phyloP scores from a whole-genome alignment of 2,113 vertebrate species.

The Urocitellus parryii region DNA sequence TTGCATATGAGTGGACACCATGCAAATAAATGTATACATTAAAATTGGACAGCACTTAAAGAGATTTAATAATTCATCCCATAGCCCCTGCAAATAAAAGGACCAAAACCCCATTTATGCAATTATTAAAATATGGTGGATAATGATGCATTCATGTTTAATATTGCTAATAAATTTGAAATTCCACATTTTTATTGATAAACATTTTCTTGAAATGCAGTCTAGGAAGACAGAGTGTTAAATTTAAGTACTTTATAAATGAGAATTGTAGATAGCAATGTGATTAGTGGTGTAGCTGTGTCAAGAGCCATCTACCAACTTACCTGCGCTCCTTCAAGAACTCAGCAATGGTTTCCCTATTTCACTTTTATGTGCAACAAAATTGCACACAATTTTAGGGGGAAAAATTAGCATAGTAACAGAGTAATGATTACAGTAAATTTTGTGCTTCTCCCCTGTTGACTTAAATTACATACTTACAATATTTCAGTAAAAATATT shows the following conservation, averaged over 20 bases:
- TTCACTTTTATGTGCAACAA: constrained; percentile 73
- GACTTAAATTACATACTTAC: constrained; percentile 58
- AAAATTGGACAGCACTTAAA: constrained; percentile 69
- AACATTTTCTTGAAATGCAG: constrained; percentile 70
- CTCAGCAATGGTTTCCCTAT: constrained; percentile 1
- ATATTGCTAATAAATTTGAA: constrained; percentile 77
- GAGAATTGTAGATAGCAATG: constrained; percentile 24
- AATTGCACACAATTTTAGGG: constrained; percentile 60
- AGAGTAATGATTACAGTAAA: constrained; percentile 66
- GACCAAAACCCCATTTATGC: constrained; percentile 48
- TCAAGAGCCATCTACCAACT: constrained; percentile 10
- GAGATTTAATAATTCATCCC: constrained; percentile 73
- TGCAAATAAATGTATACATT: constrained; percentile 71
- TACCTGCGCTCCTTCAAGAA: constrained; percentile 53
- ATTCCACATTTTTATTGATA: constrained; percentile 73
- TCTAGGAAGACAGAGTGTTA: constrained; percentile 58
- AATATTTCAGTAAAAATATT: constrained; percentile 61
- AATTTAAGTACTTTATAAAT: constrained; percentile 70
- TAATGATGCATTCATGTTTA: constrained; percentile 66
- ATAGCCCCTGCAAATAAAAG: constrained; percentile 60
- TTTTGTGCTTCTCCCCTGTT: constrained; percentile 52
- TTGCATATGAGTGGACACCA: constrained; percentile 54
- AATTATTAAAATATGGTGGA: constrained; percentile 67
- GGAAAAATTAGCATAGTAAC: constrained; percentile 40
- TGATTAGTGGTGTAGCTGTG: not conserved